Conservation (phyloP, 2,113 vertebrate genomes). For the Acrocephalus arundinaceus region DNA sequence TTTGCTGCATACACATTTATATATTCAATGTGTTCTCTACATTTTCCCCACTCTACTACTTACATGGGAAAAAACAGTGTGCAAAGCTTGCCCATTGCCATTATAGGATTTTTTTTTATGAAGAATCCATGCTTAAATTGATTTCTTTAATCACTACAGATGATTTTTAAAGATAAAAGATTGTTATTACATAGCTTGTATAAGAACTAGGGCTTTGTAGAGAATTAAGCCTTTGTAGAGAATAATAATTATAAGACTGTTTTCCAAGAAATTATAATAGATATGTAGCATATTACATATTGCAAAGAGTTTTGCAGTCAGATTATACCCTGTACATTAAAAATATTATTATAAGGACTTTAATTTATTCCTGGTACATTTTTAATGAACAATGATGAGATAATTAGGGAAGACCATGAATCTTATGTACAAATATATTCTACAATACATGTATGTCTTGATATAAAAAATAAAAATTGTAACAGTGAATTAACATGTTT, state of each 20-base stretch:
- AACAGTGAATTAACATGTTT: neutral
- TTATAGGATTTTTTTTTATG: neutral
- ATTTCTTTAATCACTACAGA: neutral
- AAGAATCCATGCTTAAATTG: neutral
- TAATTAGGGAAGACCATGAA: slow-evolving; percentile 47
- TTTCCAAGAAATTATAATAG: neutral
- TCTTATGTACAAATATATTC: neutral
- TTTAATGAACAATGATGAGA: slow-evolving; percentile 53
- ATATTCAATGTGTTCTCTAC: neutral
- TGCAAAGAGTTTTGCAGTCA: neutral
- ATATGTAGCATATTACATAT: neutral
- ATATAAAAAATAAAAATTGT: neutral
- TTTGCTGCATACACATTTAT: neutral
- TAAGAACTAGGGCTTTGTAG: neutral
- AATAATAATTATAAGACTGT: neutral
- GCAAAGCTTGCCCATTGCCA: neutral
- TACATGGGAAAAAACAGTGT: neutral
- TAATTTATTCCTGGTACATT: slow-evolving; percentile 63
- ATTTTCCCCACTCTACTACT: neutral
- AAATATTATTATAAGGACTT: slow-evolving; percentile 47
- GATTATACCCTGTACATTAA: slow-evolving; percentile 37
- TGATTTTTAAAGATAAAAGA: neutral
- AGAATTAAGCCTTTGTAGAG: neutral
- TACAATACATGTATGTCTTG: neutral
- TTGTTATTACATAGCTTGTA: neutral